phyloP scores from a whole-genome alignment of 2,797 vertebrate species.

The Argya squamiceps region DNA sequence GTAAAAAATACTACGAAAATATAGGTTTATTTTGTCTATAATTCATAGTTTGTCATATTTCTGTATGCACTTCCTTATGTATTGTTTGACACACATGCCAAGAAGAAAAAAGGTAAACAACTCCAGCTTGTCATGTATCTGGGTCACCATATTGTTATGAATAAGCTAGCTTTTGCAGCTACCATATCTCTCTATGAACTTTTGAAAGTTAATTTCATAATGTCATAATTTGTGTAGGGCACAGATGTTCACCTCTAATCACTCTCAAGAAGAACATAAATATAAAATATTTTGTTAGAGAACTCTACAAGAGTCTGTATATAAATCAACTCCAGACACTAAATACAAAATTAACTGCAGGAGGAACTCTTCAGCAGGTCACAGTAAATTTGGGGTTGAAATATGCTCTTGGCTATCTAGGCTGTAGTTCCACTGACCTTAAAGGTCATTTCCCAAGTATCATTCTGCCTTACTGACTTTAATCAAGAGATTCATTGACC shows the following conservation, averaged over 20 bases:
- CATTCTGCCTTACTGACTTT: neutral
- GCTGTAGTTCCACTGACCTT: neutral
- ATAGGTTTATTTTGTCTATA: neutral
- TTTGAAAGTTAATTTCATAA: slow-evolving; percentile 29
- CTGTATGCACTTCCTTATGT: neutral
- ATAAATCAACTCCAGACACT: slow-evolving; percentile 18
- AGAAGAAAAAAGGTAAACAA: slow-evolving; percentile 15
- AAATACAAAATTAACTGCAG: neutral
- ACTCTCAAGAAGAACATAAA: slow-evolving; percentile 33
- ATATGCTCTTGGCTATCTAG: neutral
- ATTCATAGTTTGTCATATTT: neutral
- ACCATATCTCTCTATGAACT: neutral
- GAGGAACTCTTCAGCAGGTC: neutral
- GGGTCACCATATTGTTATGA: slow-evolving; percentile 23
- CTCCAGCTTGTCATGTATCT: slow-evolving; percentile 10
- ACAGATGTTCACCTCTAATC: slow-evolving; percentile 51
- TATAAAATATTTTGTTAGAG: slow-evolving; percentile 11
- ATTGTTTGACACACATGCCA: neutral
- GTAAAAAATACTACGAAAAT: neutral
- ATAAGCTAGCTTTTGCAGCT: slow-evolving; percentile 26
- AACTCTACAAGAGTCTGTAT: neutral
- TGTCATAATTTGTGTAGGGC: neutral
- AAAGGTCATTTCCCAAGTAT: neutral
- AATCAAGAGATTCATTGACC: neutral
- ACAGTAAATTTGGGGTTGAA: neutral